Percentiles rank a stretch among this genome's conserved stretches.
Evolutionary conservation across 2,113 vertebrate genomes (phyloP).

Genomic region (Synodontis membranacea): DNA sequence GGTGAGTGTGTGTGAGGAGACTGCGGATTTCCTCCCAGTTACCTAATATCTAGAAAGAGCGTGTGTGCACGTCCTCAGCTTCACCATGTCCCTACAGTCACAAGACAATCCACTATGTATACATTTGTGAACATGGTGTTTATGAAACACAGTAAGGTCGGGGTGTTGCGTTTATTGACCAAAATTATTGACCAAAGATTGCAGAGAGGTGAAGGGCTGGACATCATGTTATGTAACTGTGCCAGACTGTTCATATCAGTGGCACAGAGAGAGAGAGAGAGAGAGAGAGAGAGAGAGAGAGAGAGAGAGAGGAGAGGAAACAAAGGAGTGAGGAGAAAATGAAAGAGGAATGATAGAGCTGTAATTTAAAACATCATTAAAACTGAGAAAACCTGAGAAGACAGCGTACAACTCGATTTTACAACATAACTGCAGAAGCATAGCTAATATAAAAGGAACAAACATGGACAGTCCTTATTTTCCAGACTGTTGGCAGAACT

Average conservation of each 20-base stretch:
- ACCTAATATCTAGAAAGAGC: constrained; percentile 42
- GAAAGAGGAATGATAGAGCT: not conserved
- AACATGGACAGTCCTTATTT: not conserved
- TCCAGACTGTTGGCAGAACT: not conserved
- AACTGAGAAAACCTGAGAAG: not conserved
- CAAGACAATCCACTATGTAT: constrained; percentile 17
- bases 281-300: not conserved
- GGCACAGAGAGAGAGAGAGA: not conserved
- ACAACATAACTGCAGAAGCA: not conserved
- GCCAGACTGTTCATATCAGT: not conserved
- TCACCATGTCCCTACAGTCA: not conserved
- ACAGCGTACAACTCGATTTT: not conserved
- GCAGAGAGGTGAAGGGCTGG: constrained; percentile 8
- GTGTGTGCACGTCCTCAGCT: not conserved
- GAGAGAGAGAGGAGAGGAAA: not conserved
- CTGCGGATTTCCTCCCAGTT: constrained; percentile 52
- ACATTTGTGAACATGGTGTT: not conserved
- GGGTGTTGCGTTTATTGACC: not conserved
- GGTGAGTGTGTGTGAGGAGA: constrained; percentile 24
- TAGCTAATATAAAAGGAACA: not conserved
- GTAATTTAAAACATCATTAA: not conserved
- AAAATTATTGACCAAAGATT: not conserved
- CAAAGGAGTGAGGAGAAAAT: not conserved
- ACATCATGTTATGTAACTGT: constrained; percentile 34
- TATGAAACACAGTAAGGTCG: not conserved